Evolutionary conservation across 2,888 invertebrate genomes (phyloP).

Genomic region (Toxonevra muliebris): DNA sequence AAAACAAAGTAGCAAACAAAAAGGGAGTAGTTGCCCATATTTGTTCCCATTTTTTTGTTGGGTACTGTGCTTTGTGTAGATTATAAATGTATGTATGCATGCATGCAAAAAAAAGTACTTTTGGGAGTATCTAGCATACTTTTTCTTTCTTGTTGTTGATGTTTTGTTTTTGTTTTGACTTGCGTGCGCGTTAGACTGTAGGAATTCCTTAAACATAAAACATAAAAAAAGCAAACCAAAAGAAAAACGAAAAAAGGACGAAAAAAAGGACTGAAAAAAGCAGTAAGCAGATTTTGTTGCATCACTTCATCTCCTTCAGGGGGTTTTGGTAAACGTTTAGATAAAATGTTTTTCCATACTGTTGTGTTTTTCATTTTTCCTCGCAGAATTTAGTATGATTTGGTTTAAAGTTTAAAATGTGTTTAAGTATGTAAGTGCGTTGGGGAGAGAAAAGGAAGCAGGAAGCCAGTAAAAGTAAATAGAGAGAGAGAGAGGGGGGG

Average conservation of each 20-base stretch:
- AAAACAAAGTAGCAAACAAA: too few species aligned
- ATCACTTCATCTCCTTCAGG: too few species aligned
- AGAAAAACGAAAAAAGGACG: too few species aligned
- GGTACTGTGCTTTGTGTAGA: too few species aligned
- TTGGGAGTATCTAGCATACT: background rate
- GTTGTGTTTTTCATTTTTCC: background rate
- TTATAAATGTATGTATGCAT: conserved; percentile 5
- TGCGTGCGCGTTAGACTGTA: conserved; percentile 21
- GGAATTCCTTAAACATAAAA: conserved; percentile 2
- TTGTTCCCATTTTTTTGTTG: conserved; percentile 5
- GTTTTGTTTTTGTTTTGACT: background rate
- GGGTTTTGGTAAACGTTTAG: conserved; percentile 22
- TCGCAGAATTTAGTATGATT: background rate
- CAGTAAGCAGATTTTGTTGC: too few species aligned
- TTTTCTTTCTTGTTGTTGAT: conserved; percentile 7
- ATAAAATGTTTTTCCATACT: conserved; percentile 13
- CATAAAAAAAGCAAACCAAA: background rate
- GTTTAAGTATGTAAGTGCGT: background rate
- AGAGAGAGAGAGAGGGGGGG: background rate
- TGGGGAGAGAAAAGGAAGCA: background rate
- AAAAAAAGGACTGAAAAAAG: too few species aligned
- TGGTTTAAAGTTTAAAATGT: too few species aligned
- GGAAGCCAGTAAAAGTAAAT: too few species aligned
- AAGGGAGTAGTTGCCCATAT: background rate
- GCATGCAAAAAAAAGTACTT: background rate